Conservation (phyloP, 2,113 vertebrate genomes). For the Saguinus midas region DNA sequence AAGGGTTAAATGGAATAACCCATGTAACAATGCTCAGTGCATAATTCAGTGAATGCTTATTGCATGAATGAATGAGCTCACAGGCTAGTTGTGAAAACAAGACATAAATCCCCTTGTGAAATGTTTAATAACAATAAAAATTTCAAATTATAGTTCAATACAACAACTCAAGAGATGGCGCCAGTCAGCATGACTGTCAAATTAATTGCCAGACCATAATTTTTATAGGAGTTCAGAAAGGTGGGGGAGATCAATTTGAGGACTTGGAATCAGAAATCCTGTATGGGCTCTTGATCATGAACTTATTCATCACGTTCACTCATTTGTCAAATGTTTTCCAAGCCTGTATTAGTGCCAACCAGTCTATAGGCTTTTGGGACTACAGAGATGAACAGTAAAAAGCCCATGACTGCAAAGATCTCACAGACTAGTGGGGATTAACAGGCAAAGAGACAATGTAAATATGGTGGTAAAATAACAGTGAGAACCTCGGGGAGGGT, state of each 20-base stretch:
- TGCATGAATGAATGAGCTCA: constrained; percentile 51
- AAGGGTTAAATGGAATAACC: not conserved
- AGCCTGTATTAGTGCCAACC: not conserved
- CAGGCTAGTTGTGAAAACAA: constrained; percentile 55
- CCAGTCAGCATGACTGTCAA: constrained; percentile 13
- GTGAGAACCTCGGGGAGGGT: not conserved
- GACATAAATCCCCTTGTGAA: constrained; percentile 62
- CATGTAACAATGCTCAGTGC: not conserved
- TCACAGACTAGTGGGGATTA: not conserved
- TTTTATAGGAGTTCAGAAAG: constrained; percentile 52
- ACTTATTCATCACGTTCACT: not conserved
- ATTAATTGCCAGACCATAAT: constrained; percentile 46
- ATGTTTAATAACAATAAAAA: constrained; percentile 69
- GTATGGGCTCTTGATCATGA: not conserved
- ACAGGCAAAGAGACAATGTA: not conserved
- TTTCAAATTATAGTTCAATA: constrained; percentile 53
- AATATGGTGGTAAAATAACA: not conserved
- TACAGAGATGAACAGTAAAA: not conserved
- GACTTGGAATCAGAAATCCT: constrained; percentile 30
- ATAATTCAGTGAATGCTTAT: not conserved
- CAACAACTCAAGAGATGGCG: constrained; percentile 12
- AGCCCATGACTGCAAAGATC: not conserved
- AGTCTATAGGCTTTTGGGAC: not conserved
- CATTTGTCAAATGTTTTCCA: not conserved
- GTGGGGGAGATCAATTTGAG: not conserved